Base-by-base conservation (phyloP, 2,113 vertebrate species). In the Columba janthina region DNA sequence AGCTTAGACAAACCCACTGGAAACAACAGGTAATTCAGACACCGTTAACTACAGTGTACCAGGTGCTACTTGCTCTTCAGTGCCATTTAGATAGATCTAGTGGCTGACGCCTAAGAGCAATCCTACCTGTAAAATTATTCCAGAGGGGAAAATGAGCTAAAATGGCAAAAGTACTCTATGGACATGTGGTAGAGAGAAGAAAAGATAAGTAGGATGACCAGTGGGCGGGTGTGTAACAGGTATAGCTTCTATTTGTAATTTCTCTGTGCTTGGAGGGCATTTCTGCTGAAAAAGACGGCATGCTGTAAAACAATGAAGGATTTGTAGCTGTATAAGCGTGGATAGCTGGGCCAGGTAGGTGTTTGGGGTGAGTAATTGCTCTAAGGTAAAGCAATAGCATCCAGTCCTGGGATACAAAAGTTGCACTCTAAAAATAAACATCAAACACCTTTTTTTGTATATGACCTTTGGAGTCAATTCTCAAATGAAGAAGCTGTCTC, bases 271-370 rank as follows among this genome's bases (percentile, higher is more conserved):
- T 57, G 20, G 28, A 15, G 46, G 13, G 32, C 50, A 40, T 44
- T 89, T 44, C 28, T n/a, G 65, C 58, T 48, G 44, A 40, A 48
- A 53, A 54, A 54, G 36, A 1, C 5, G 11, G 8, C 34, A 15
- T 0, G 0, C 5, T 12, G 34, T n/a, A 62, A 50, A 84, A 12
- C 12, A 44, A 34, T 34, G 18, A 42, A 64, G 61, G 8, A 9
- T 54, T 67, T 56, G 79, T 17, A 56, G 29, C 38, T 61, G 38
- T 32, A 11, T 9, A 19, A 31, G 24, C 1, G 0, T 54, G 67
- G 22, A 15, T 54, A 38, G 13, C n/a, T 18, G 18, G 14, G 32
- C 28, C 65, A 28, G 17, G 19, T 34, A 24, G 20, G 31, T 66
- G 56, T 20, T 34, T 46, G 36, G 14, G 28, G 31, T 40, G 51